A percentile compares a stretch with the other conserved stretches of the same genome.
These are phyloP conservation scores for Platycheirus albimanus DNA, from an alignment of 2,888 invertebrate species.

Conservation along the genomic window DNA sequence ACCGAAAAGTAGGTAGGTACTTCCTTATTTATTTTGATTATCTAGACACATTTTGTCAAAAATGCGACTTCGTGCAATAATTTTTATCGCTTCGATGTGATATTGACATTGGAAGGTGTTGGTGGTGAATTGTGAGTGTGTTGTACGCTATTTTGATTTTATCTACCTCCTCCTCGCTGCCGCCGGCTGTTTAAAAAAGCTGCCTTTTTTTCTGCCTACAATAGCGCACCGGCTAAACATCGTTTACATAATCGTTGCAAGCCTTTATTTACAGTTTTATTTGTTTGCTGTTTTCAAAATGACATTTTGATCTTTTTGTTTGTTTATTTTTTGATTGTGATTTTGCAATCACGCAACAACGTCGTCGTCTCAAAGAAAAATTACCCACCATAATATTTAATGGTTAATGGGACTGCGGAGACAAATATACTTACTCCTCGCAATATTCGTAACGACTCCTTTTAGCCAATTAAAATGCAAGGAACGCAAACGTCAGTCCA, in stretches of 20 bases:
- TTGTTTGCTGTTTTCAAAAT: slow-evolving; percentile 31
- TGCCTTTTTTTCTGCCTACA: slow-evolving; percentile 33
- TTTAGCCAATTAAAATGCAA: slow-evolving; percentile 62
- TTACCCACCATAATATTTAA: slow-evolving; percentile 61
- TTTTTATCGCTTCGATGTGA: slow-evolving; percentile 51
- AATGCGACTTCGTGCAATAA: slow-evolving; percentile 61
- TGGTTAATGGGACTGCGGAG: slow-evolving; percentile 49
- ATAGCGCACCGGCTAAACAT: slow-evolving; percentile 28
- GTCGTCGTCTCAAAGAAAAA: slow-evolving; percentile 46
- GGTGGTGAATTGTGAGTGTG: slow-evolving; percentile 49
- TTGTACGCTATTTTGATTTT: slow-evolving; percentile 61
- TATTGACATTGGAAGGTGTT: slow-evolving; percentile 70
- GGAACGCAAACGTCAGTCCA: slow-evolving; percentile 64
- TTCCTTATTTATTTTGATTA: slow-evolving; percentile 70
- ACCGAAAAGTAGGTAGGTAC: slow-evolving; percentile 40
- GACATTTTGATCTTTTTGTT: slow-evolving; percentile 42
- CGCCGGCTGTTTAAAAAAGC: no score
- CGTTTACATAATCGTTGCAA: slow-evolving; percentile 69
- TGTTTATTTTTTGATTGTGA: slow-evolving; percentile 58
- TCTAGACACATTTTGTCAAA: slow-evolving; percentile 66
- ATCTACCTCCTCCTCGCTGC: slow-evolving; percentile 34
- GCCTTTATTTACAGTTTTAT: slow-evolving; percentile 67
- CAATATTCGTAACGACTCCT: slow-evolving; percentile 48
- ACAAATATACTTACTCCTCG: slow-evolving; percentile 20
- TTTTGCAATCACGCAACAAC: slow-evolving; percentile 49